Conservation (phyloP, 1,140 invertebrate genomes). For the Drosophila nigrodunni region DNA sequence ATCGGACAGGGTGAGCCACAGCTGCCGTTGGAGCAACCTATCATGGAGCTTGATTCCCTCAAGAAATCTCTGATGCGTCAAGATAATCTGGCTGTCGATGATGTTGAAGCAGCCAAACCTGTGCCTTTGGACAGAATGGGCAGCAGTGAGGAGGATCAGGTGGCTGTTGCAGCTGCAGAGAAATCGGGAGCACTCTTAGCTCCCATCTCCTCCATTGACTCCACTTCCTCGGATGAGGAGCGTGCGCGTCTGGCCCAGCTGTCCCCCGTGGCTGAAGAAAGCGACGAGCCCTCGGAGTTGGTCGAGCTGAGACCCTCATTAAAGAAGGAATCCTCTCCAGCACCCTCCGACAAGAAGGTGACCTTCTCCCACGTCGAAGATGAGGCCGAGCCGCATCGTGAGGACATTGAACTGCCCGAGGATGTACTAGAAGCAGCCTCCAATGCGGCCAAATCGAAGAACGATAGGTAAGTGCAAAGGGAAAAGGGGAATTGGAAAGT, state of each 20-base stretch:
- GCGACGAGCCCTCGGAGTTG: slow-evolving; percentile 53
- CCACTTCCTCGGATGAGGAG: slow-evolving; percentile 80
- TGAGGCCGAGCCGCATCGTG: slow-evolving; percentile 80
- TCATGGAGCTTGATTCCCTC: slow-evolving; percentile 60
- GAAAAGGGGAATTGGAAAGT: not conserved
- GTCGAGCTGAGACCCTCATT: slow-evolving; percentile 55
- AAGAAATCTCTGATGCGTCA: slow-evolving; percentile 72
- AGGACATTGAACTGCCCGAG: slow-evolving; percentile 77
- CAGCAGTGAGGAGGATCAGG: slow-evolving; percentile 80
- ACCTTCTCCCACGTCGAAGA: slow-evolving; percentile 84
- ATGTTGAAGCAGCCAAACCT: slow-evolving; percentile 67
- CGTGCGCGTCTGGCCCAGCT: slow-evolving; percentile 60
- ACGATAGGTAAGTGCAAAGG: slow-evolving; percentile 66
- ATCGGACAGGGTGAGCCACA: slow-evolving; percentile 80
- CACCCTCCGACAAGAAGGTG: slow-evolving; percentile 81
- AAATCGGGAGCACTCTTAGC: slow-evolving; percentile 59
- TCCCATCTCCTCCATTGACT: slow-evolving; percentile 81
- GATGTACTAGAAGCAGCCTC: slow-evolving; percentile 68
- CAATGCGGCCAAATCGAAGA: slow-evolving; percentile 64
- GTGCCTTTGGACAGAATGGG: slow-evolving; percentile 82
- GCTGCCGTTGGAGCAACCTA: slow-evolving; percentile 59
- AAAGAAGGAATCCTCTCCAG: slow-evolving; percentile 80
- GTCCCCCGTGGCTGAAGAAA: slow-evolving; percentile 74
- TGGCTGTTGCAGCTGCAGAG: slow-evolving; percentile 41
- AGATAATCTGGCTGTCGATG: slow-evolving; percentile 63